phyloP scores from a whole-genome alignment of 2,797 vertebrate genomes.

The Notolepis coatsorum region DNA sequence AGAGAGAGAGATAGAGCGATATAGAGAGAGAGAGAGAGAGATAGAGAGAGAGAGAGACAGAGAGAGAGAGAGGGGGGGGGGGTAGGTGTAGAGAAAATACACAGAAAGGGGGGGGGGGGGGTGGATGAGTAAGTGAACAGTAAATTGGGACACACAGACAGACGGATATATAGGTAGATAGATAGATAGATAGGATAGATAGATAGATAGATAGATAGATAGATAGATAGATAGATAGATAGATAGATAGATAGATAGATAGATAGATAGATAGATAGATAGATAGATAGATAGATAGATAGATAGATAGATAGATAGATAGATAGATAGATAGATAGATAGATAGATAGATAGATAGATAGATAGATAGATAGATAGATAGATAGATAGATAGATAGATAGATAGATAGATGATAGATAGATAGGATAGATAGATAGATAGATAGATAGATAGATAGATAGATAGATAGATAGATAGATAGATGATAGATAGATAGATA shows the following conservation, averaged over 20 bases:
- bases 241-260: neutral
- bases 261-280: too few species aligned
- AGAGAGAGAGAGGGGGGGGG: constrained; percentile 8
- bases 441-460: constrained; percentile 10
- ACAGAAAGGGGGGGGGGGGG: neutral
- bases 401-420: neutral
- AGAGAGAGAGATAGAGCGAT: constrained; percentile 31
- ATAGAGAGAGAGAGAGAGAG: constrained; percentile 27
- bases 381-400: neutral
- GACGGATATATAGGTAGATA: neutral
- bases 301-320: too few species aligned
- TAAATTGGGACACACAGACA: too few species aligned
- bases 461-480: too few species aligned
- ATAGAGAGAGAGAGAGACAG: constrained; percentile 28
- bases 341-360: too few species aligned
- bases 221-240: neutral
- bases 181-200: constrained; percentile 1
- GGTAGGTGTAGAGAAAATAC: neutral
- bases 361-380: too few species aligned
- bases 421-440: neutral
- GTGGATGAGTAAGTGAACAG: constrained; percentile 19
- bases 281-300: too few species aligned
- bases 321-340: too few species aligned
- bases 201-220: constrained; percentile 2
- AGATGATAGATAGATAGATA: too few species aligned